A percentile compares a stretch with the other conserved stretches of the same genome.
phyloP scores from a whole-genome alignment of 2,797 vertebrate species.

The Acrossocheilus fasciatus region DNA sequence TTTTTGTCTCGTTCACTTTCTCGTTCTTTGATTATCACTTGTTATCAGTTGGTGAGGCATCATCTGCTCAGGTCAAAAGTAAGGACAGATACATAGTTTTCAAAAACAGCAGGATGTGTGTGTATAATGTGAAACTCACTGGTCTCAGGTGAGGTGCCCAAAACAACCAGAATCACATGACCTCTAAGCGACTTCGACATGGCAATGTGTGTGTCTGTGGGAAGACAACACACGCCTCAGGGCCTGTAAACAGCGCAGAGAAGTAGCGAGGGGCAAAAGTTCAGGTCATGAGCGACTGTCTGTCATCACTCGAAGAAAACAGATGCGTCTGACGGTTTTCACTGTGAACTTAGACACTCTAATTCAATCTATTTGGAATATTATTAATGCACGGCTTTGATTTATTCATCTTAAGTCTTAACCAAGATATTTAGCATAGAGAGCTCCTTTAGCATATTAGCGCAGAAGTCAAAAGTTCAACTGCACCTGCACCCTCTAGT shows the following conservation, averaged over 20 bases:
- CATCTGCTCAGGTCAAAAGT: neutral
- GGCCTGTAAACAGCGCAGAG: slow-evolving; percentile 5
- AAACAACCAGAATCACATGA: slow-evolving; percentile 15
- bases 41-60: neutral
- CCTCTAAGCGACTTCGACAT: neutral
- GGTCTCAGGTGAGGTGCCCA: slow-evolving; percentile 47
- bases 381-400: slow-evolving; percentile 19
- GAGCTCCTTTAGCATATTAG: slow-evolving; percentile 46
- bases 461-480: slow-evolving; percentile 71
- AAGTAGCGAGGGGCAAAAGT: neutral
- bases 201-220: slow-evolving; percentile 11
- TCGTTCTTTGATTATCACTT: neutral
- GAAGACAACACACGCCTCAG: neutral
- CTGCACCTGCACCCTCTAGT: slow-evolving; percentile 35
- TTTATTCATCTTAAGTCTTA: slow-evolving; percentile 6
- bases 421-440: slow-evolving; percentile 50
- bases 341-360: neutral
- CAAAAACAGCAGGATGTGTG: neutral
- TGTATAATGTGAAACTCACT: neutral
- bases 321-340: neutral
- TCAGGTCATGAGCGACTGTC: neutral
- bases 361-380: slow-evolving; percentile 15
- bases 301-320: neutral
- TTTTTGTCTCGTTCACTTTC: neutral
- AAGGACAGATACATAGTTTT: neutral